Evolutionary conservation across 2,797 vertebrate genomes (phyloP).

Genomic region (Percopsis omiscomaycus): DNA sequence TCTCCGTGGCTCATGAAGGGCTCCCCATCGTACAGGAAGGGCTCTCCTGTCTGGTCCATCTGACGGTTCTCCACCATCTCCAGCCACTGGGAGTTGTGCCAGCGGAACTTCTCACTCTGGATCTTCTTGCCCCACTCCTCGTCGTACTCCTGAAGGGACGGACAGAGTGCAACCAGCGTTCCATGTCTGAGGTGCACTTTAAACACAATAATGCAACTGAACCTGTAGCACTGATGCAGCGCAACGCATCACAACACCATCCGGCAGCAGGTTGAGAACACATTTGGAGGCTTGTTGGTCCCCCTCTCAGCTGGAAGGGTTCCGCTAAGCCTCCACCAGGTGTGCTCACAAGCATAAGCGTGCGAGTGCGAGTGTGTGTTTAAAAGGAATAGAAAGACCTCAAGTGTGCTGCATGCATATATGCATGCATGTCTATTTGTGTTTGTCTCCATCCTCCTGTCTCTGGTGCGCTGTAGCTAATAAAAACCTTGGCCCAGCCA

Average conservation of each 20-base stretch:
- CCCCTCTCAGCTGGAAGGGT: slow-evolving; percentile 10
- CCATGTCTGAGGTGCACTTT: no score
- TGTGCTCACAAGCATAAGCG: neutral
- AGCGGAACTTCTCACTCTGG: slow-evolving; percentile 89
- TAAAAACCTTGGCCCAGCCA: slow-evolving; percentile 19
- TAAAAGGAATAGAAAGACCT: neutral
- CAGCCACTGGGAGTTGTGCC: slow-evolving; percentile 94
- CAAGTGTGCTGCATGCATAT: neutral
- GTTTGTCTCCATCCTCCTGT: slow-evolving; percentile 1
- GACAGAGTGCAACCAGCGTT: neutral
- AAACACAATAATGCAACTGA: neutral
- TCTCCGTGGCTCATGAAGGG: slow-evolving; percentile 83
- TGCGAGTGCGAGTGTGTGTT: neutral
- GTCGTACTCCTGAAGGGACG: slow-evolving; percentile 82
- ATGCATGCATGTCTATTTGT: neutral
- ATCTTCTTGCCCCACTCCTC: slow-evolving; percentile 90
- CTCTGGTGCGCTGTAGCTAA: slow-evolving; percentile 21
- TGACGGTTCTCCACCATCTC: slow-evolving; percentile 92
- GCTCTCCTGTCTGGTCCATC: slow-evolving; percentile 83
- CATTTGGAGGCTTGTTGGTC: neutral
- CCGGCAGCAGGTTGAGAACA: neutral
- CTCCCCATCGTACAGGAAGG: slow-evolving; percentile 83
- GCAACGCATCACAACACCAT: no score
- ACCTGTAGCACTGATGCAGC: neutral
- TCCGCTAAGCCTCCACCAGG: neutral